Conservation (phyloP, 2,113 vertebrate genomes). For the Empidonax alnorum region DNA sequence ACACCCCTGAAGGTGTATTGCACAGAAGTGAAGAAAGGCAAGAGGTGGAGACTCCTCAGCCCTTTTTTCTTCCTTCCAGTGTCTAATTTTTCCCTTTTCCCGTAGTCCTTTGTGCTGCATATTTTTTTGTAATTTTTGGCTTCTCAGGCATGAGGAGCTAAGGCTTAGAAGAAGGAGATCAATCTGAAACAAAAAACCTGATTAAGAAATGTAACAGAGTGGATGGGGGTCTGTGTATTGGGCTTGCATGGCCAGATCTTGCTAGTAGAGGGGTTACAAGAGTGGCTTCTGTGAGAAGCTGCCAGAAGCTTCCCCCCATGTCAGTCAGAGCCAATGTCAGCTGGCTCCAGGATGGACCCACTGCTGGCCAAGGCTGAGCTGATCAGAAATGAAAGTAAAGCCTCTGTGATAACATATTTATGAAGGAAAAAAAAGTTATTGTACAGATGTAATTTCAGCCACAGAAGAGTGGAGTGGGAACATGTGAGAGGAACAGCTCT, state of each 20-base stretch:
- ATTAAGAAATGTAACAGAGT: not conserved
- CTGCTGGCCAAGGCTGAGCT: not conserved
- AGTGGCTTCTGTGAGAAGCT: not conserved
- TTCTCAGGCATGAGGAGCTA: not conserved
- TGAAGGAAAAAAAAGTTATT: not conserved
- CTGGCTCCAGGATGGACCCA: not conserved
- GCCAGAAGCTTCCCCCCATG: not conserved
- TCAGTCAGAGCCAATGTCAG: not conserved
- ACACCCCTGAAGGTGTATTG: fast-evolving
- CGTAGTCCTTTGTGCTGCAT: not conserved
- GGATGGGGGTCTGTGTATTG: not conserved
- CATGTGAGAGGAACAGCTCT: not conserved
- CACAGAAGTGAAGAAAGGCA: not conserved
- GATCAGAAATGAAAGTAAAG: not conserved
- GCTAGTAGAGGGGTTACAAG: not conserved
- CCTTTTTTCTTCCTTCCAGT: not conserved
- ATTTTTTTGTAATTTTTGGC: not conserved
- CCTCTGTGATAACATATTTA: not conserved
- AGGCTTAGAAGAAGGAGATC: not conserved
- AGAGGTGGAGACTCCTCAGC: not conserved
- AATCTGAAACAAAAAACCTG: not conserved
- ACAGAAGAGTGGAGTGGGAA: not conserved
- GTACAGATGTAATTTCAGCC: not conserved
- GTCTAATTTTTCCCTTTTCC: not conserved
- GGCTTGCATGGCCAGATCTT: not conserved